Evolutionary conservation across 2,797 vertebrate genomes (phyloP), one percentile per base, ranked within the genome.

Genomic region (Halcyon chelicuti): DNA sequence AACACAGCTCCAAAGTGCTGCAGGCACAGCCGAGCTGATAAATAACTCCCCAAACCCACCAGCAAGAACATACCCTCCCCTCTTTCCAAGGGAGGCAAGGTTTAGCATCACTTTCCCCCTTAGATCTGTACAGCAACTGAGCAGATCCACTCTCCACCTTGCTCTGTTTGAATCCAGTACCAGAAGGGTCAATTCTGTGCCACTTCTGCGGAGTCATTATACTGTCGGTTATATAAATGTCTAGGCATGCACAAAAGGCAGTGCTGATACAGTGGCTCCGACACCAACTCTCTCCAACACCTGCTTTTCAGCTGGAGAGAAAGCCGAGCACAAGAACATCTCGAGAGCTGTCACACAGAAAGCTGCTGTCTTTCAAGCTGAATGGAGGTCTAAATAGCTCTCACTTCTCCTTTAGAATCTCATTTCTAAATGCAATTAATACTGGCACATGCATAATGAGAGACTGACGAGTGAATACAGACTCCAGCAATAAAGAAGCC

Each of bases 381-480:
- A 96, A 97, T 96, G 95, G 95, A 90, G 80, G 86, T 92, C 96
- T 95, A 95, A 95, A 96, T 97, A 97, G 94, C 95, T 95, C 86
- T 96, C 95, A 94, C 95, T 94, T 94, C 90, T 88, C 81, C 93
- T 95, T 94, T 93, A 94, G 96, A 96, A 96, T 95, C 95, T 94
- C 93, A 96, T 96, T 94, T 96, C 96, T 92, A 96, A 96, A 95
- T 95, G 96, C 94, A 96, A 93, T 95, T 97, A 96, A 96, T 96
- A 95, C 95, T 95, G 94, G 60, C 96, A 96, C 88, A 96, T 91
- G 93, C 96, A 95, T 96, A 97, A 95, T 94, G 90, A 93, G 80
- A 95, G 95, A 60, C 80, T 97, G 96, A 96, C 93, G 21, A 96
- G 93, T 51, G 95, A 96, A 94, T 95, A 92, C 93, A 95, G 88